Conservation (phyloP, 2,113 vertebrate species). For the Aplodontia rufa region DNA sequence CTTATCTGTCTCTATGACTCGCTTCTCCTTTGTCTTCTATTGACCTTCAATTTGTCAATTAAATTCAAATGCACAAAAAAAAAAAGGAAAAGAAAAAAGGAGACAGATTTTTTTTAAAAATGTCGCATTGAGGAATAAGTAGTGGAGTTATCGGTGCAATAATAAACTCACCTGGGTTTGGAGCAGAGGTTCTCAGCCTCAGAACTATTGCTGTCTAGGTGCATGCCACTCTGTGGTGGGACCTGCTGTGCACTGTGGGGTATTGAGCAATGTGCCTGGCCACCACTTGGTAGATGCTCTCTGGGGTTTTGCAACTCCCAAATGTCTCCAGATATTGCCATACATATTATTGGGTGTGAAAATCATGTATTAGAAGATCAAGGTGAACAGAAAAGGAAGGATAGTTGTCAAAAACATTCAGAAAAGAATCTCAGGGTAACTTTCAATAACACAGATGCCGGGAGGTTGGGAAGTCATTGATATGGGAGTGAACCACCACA, state of each 20-base stretch:
- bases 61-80: neutral
- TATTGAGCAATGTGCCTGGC: fast-evolving
- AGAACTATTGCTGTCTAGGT: too few relatives aligned
- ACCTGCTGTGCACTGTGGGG: fast-evolving
- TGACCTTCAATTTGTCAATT: neutral
- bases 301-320: neutral
- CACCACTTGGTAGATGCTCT: fast-evolving
- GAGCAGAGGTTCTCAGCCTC: neutral
- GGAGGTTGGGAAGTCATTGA: too few relatives aligned
- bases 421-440: neutral
- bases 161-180: neutral
- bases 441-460: too few relatives aligned
- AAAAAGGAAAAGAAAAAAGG: neutral
- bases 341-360: fast-evolving
- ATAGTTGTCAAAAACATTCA: neutral
- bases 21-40: neutral
- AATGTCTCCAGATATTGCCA: neutral
- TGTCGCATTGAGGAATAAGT: neutral
- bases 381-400: neutral
- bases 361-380: neutral
- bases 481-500: neutral
- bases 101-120: neutral
- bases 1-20: too few relatives aligned
- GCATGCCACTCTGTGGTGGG: neutral
- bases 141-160: neutral